Evolutionary conservation across 2,113 vertebrate genomes (phyloP).

Genomic region (Tympanuchus pallidicinctus): DNA sequence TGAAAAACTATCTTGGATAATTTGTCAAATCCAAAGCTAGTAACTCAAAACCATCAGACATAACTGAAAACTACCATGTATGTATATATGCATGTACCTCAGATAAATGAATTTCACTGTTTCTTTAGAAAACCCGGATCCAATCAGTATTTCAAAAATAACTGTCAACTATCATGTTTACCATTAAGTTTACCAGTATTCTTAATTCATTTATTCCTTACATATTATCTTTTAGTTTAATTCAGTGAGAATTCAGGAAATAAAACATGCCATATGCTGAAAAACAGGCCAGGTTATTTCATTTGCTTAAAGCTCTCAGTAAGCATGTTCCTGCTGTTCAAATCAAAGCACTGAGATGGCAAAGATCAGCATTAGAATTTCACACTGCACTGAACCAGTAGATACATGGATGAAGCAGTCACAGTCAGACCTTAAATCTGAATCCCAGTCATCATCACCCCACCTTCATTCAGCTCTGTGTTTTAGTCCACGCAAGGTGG

Average conservation of each 20-base stretch:
- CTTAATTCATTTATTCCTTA: too few species aligned
- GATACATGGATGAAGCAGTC: neutral
- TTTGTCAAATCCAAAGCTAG: too few species aligned
- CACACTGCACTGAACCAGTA: neutral
- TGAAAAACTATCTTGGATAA: too few species aligned
- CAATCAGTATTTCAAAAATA: too few species aligned
- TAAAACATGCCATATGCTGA: neutral
- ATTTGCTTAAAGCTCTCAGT: neutral
- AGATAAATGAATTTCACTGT: too few species aligned
- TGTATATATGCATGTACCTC: too few species aligned
- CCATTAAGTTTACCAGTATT: too few species aligned
- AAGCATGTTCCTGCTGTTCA: fast-evolving
- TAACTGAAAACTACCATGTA: too few species aligned
- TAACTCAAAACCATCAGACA: too few species aligned
- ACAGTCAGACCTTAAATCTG: neutral
- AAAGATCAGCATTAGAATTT: neutral
- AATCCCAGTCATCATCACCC: neutral
- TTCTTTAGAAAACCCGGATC: too few species aligned
- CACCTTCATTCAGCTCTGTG: neutral
- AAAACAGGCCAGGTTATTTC: neutral
- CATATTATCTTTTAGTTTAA: neutral
- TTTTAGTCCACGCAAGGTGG: neutral
- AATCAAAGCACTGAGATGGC: neutral
- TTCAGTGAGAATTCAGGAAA: neutral
- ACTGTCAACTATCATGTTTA: too few species aligned